Base-by-base conservation (phyloP, 2,797 vertebrate genomes). In the Numenius phaeopus region DNA sequence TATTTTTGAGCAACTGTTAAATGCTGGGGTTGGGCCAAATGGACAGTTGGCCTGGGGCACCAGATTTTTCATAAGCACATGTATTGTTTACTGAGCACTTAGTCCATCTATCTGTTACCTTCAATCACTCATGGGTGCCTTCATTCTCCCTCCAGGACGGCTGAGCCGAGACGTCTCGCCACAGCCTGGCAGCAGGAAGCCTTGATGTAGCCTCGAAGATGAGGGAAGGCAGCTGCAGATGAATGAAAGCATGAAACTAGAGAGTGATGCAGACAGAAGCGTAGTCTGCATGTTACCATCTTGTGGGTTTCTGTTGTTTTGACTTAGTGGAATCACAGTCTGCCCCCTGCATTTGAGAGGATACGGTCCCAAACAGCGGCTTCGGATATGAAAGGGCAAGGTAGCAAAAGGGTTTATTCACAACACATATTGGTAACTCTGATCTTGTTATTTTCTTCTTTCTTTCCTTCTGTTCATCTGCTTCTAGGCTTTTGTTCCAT, bases 81-180 rank as follows among this genome's bases (percentile, higher is more conserved):
- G 0, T 46, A 94, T 79, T 89, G 78, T 86, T 90, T 95, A 93
- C 83, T 87, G 91, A 96, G 62, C 58, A 59, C 77, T 93, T 91
- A 92, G 79, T 54, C 70, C 37, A 44, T 93, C 97, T 95, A 87
- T 90, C 93, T 97, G 95, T 97, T 97, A 94, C 94, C 85, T 97
- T 97, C 96, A 91, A 84, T 97, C 94, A 95, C 88, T 78, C 75
- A 20, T 69, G 94, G 89, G 49, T 94, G 50, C 92, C 94, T 83
- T 71, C 66, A 46, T 83, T 96, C 86, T 94, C 61, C 69, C 77
- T 94, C 82, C 73, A 71, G 44, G 23, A 95, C 0, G 59, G 39
- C 83, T 89, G 81, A 92, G 47, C 29, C 0, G 0, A 83, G 81
- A 75, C 0, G 37, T 89, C 91, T 94, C 8, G 1, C 57, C 67